These are phyloP conservation scores for Stegophylla sp. DNA, from an alignment of 2,888 invertebrate genomes.

Conservation along the genomic window DNA sequence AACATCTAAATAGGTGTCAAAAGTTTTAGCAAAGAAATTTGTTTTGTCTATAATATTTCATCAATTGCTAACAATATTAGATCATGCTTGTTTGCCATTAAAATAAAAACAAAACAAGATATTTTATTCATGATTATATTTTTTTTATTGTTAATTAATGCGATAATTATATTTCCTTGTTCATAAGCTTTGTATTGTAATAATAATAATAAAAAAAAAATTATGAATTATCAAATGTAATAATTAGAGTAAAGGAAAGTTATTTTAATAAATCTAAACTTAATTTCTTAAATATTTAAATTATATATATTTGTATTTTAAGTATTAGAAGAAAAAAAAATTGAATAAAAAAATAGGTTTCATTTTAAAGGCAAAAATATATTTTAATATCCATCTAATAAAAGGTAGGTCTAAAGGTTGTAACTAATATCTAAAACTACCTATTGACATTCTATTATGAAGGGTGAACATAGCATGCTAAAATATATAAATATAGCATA, in stretches of 20 bases:
- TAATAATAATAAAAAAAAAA: background rate
- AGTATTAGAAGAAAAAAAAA: no score
- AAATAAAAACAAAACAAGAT: constrained; percentile 44
- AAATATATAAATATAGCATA: constrained; percentile 20
- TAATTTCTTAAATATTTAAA: background rate
- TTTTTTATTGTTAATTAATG: constrained; percentile 27
- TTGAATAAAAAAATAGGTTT: constrained; percentile 2
- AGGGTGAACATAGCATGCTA: constrained; percentile 50
- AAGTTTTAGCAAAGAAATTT: constrained; percentile 29
- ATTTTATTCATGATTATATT: constrained; percentile 1
- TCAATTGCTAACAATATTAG: constrained; percentile 30
- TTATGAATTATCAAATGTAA: background rate
- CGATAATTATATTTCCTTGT: constrained; percentile 9
- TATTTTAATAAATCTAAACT: background rate
- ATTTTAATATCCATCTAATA: constrained; percentile 34
- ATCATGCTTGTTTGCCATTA: constrained; percentile 53
- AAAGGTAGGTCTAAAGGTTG: constrained; percentile 39
- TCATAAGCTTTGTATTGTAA: constrained; percentile 9
- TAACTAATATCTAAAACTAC: constrained; percentile 50
- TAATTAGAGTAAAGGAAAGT: background rate
- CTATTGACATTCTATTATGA: constrained; percentile 39
- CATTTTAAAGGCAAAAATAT: constrained; percentile 53
- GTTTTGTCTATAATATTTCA: constrained; percentile 37
- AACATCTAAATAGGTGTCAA: constrained; percentile 54
- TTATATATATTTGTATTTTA: constrained; percentile 3